These are phyloP conservation scores for Erpetoichthys calabaricus DNA, from an alignment of 2,797 vertebrate genomes.

Conservation along the genomic window DNA sequence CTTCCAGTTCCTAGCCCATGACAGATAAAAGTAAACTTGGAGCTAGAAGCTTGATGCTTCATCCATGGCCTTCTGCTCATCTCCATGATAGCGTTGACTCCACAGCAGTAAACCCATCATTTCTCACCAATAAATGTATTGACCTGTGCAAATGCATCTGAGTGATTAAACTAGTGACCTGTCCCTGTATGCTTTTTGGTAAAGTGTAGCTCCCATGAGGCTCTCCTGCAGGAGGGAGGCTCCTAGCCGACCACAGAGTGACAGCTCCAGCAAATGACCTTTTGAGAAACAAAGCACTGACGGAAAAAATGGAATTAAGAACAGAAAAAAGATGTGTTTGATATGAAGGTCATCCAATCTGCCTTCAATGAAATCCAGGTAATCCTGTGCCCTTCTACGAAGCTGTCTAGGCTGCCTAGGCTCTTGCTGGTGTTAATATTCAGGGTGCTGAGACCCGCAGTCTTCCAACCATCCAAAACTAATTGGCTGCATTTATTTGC, in stretches of 20 bases:
- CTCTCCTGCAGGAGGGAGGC: no score
- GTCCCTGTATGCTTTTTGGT: no score
- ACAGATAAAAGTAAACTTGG: no score
- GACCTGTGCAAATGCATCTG: no score
- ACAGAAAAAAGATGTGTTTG: constrained; percentile 1
- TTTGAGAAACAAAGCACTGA: background rate
- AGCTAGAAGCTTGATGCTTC: no score
- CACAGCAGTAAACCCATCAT: no score
- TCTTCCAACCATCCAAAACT: background rate
- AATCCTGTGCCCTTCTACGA: background rate
- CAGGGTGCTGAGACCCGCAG: background rate
- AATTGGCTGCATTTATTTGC: constrained; percentile 1
- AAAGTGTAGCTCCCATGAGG: no score
- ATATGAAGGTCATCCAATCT: constrained; percentile 3
- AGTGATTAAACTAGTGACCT: no score
- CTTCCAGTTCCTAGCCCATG: no score
- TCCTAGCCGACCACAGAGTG: background rate
- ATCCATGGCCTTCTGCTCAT: no score
- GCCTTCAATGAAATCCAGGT: background rate
- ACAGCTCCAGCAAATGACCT: background rate
- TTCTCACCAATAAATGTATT: no score
- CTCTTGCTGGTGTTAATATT: background rate
- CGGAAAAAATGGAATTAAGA: background rate
- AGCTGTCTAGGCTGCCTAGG: background rate
- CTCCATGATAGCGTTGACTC: no score